Base-by-base conservation (phyloP, 2,113 vertebrate species). In the Smithornis capensis region DNA sequence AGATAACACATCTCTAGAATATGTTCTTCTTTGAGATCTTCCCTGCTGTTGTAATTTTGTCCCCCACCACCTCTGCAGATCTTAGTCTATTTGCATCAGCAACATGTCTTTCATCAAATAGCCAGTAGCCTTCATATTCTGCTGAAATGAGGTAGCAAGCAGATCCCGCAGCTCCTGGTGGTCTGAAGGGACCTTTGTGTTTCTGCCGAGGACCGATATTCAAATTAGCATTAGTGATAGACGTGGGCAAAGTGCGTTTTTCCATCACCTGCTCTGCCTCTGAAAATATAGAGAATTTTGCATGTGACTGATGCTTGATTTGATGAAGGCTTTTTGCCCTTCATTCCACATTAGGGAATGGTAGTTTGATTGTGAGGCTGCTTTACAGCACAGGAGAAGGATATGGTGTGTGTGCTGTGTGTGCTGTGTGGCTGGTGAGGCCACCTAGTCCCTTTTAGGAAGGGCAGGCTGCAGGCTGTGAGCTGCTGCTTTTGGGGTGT, bases 351-450 rank as follows among this genome's bases (percentile, higher is more conserved):
- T 0, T 21, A 35, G 18, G 45, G 33, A 87, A 37, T 14, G 13
- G 31, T 52, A 8, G 37, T 47, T 59, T 12, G 19, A 4, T n/a
- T 7, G 18, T 1, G 28, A 57, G 29, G n/a, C 18, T 60, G 57
- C 53, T 53, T 64, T 44, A 12, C 9, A 52, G 60, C 0, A 3
- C 52, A 50, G 68, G n/a, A 83, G 59, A 65, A 33, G 22, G 28
- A 28, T 31, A 17, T 1, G 6, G 19, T 2, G 4, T 15, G n/a
- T 1, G 0, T 38, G 29, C 25, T 2, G 4, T 15, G n/a, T 1
- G 0, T 38, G 29, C 25, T 37, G 19, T 31, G 56, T 22, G 52
- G 29, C 70, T 33, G 7, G 25, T 28, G 64, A 40, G 47, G n/a
- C 42, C 70, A 10, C 28, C 37, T 4, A 3, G 12, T 49, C 13